A percentile compares a stretch with the other conserved stretches of the same genome.
These are phyloP conservation scores for Bombus consobrinus DNA, from an alignment of 1,140 invertebrate genomes.

Conservation along the genomic window DNA sequence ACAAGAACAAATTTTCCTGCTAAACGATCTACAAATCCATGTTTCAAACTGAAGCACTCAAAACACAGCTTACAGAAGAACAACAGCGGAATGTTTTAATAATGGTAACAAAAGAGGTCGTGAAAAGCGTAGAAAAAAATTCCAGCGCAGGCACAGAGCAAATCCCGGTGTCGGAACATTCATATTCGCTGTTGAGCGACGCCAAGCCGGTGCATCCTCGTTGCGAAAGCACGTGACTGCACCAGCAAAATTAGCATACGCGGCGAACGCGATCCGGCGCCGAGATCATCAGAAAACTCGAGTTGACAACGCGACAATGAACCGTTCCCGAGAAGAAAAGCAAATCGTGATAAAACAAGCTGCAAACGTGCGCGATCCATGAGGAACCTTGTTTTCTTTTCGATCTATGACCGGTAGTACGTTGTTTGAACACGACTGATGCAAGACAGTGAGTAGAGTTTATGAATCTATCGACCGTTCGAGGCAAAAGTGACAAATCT, in stretches of 20 bases:
- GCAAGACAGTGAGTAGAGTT: constrained; percentile 30
- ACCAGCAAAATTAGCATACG: constrained; percentile 65
- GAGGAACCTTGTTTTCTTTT: not conserved
- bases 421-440: not conserved
- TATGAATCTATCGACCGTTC: not conserved
- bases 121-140: not conserved
- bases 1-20: too few species aligned
- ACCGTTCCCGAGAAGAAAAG: not conserved
- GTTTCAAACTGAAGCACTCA: not conserved
- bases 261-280: constrained; percentile 31
- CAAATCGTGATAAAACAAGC: not conserved
- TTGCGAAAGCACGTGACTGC: constrained; percentile 57
- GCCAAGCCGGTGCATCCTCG: constrained; percentile 2
- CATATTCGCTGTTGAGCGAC: not conserved
- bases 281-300: constrained; percentile 32
- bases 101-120: not conserved
- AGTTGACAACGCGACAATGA: constrained; percentile 66
- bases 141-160: too few species aligned
- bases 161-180: not conserved
- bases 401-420: not conserved
- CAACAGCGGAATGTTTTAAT: not conserved
- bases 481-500: not conserved
- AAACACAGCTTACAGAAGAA: not conserved
- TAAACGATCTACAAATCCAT: too few species aligned
- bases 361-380: not conserved